These are phyloP conservation scores for Aplidium turbinatum DNA, from an alignment of 23 tunicate species.

Conservation along the genomic window DNA sequence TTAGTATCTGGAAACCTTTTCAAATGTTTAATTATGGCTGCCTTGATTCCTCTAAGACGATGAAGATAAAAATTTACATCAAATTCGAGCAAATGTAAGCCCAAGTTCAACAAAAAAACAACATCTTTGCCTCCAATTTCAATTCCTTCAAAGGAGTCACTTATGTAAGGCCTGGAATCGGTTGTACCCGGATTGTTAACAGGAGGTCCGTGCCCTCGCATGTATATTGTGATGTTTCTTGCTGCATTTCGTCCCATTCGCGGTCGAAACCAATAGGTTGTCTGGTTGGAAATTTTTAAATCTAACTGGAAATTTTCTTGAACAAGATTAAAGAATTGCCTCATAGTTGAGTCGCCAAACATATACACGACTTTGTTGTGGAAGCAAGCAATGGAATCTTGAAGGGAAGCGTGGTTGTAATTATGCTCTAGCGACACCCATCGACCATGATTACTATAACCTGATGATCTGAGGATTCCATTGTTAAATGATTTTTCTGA, in stretches of 20 bases:
- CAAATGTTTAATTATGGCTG: constrained; percentile 6
- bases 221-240: constrained; percentile 38
- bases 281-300: not conserved
- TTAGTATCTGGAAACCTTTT: constrained; percentile 24
- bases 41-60: constrained; percentile 21
- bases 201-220: constrained; percentile 55
- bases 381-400: constrained; percentile 6
- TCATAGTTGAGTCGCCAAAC: constrained; percentile 51
- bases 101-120: constrained; percentile 24
- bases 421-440: constrained; percentile 26
- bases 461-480: constrained; percentile 15
- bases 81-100: constrained; percentile 29
- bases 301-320: not conserved
- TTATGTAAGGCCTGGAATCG: constrained; percentile 38
- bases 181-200: constrained; percentile 39
- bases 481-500: too few species aligned
- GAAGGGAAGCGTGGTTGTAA: not conserved
- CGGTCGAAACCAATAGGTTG: constrained; percentile 10
- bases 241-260: constrained; percentile 1
- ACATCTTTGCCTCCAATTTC: constrained; percentile 42
- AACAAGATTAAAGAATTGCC: constrained; percentile 8
- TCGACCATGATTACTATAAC: constrained; percentile 12
- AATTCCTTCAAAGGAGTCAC: constrained; percentile 31
- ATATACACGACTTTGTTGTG: constrained; percentile 26
- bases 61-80: constrained; percentile 22